phyloP scores from a whole-genome alignment of 2,797 vertebrate genomes.

The Pelodytes ibericus region DNA sequence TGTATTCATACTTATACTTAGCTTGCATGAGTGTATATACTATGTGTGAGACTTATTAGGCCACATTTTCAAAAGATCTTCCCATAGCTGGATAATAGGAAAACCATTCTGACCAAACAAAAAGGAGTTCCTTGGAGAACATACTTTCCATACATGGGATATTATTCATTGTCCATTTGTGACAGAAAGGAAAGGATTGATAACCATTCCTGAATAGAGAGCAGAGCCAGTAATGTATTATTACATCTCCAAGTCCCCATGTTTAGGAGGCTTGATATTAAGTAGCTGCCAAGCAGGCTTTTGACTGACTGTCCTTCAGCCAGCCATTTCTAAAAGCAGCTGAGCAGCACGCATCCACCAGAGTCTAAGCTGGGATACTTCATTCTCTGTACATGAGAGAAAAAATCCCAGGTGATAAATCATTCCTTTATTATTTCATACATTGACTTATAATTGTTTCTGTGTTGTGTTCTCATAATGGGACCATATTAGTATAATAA shows the following conservation, averaged over 20 bases:
- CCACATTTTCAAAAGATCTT: conserved; percentile 51
- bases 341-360: conserved; percentile 13
- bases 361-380: conserved; percentile 28
- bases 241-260: conserved; percentile 21
- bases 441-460: conserved; percentile 7
- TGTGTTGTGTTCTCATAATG: conserved; percentile 14
- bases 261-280: conserved; percentile 23
- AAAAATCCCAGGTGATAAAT: conserved; percentile 41
- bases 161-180: conserved; percentile 47
- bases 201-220: conserved; percentile 36
- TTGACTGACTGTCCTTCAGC: conserved; percentile 32
- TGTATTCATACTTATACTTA: conserved; percentile 36
- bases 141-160: conserved; percentile 21
- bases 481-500: conserved; percentile 12
- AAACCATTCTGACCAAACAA: conserved; percentile 45
- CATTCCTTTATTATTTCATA: conserved; percentile 35
- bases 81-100: conserved; percentile 52
- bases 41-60: conserved; percentile 49
- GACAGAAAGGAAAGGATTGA: conserved; percentile 49
- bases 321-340: conserved; percentile 18
- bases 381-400: conserved; percentile 41
- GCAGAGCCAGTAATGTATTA: conserved; percentile 41
- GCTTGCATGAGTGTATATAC: conserved; percentile 54
- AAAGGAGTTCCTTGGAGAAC: conserved; percentile 38
- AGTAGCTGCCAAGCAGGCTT: conserved; percentile 34